Percentiles rank a stretch among this genome's conserved stretches.
phyloP scores from a whole-genome alignment of 2,888 invertebrate genomes.

The Poecilobothrus nobilitatus region DNA sequence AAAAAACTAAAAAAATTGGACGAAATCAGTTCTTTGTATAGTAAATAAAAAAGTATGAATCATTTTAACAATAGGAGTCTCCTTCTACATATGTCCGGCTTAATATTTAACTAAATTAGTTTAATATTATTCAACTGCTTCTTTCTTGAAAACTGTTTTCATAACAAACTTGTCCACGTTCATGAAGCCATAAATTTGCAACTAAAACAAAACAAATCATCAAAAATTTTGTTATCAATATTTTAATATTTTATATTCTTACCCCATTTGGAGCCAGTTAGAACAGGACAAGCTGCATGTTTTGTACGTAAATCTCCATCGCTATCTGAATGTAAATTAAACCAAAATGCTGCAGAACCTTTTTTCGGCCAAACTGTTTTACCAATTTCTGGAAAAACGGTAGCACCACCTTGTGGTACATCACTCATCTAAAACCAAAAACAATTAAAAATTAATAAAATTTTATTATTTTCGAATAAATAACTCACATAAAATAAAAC shows the following conservation, averaged over 20 bases:
- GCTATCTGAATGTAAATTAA: constrained; percentile 34
- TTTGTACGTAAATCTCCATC: constrained; percentile 34
- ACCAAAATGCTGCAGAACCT: constrained; percentile 51
- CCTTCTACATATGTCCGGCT: too few relatives aligned
- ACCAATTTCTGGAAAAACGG: constrained; percentile 85
- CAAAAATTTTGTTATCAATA: neutral
- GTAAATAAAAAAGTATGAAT: neutral
- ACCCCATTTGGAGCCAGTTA: constrained; percentile 39
- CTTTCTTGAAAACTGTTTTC: neutral
- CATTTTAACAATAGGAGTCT: too few relatives aligned
- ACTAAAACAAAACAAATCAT: neutral
- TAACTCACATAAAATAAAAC: constrained; percentile 87
- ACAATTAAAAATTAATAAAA: too few relatives aligned
- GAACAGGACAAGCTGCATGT: constrained; percentile 37
- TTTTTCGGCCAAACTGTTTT: constrained; percentile 80
- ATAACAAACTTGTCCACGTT: neutral
- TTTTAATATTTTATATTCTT: constrained; percentile 8
- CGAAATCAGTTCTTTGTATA: neutral
- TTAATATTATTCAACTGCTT: neutral
- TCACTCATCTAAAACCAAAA: constrained; percentile 71
- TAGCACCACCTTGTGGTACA: constrained; percentile 93
- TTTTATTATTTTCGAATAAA: too few relatives aligned
- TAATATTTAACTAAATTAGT: too few relatives aligned
- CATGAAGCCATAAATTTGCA: neutral
- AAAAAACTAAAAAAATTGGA: too few relatives aligned